Conservation (phyloP, 2,797 vertebrate genomes). For the Amazona finschi region DNA sequence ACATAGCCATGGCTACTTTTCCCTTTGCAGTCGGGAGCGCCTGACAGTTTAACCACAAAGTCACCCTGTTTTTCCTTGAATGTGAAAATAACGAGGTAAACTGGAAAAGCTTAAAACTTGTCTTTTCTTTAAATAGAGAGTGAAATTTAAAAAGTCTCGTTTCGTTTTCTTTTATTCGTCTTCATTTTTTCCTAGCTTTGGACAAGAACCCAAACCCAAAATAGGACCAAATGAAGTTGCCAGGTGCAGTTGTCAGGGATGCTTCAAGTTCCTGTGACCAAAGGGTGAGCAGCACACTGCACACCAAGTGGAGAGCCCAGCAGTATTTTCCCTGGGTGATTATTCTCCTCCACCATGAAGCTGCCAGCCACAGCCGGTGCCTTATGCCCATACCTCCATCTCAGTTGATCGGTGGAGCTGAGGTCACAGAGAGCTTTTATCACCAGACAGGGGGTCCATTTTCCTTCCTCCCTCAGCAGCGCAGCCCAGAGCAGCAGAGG, state of each 20-base stretch:
- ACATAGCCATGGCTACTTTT: not conserved
- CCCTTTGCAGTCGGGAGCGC: not conserved
- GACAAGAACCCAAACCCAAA: not conserved
- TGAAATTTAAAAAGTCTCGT: not conserved
- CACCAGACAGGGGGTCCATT: not conserved
- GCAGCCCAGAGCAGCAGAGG: not conserved
- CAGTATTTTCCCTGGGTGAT: not conserved
- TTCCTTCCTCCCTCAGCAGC: not conserved
- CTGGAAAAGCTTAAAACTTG: not conserved
- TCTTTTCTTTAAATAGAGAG: not conserved
- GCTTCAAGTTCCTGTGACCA: accelerated
- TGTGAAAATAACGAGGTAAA: not conserved
- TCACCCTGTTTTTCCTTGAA: not conserved
- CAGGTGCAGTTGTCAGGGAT: not conserved
- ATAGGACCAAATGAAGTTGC: not conserved
- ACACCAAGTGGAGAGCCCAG: not conserved
- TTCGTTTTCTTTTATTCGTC: not conserved
- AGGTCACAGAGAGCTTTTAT: not conserved
- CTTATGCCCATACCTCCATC: not conserved
- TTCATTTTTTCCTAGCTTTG: not conserved
- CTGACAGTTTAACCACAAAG: not conserved
- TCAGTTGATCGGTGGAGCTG: accelerated
- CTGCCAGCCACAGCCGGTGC: not conserved
- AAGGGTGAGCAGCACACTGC: accelerated
- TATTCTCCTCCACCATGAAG: not conserved